Conservation (phyloP, 2,797 vertebrate species). For the Halcyon smyrnensis region DNA sequence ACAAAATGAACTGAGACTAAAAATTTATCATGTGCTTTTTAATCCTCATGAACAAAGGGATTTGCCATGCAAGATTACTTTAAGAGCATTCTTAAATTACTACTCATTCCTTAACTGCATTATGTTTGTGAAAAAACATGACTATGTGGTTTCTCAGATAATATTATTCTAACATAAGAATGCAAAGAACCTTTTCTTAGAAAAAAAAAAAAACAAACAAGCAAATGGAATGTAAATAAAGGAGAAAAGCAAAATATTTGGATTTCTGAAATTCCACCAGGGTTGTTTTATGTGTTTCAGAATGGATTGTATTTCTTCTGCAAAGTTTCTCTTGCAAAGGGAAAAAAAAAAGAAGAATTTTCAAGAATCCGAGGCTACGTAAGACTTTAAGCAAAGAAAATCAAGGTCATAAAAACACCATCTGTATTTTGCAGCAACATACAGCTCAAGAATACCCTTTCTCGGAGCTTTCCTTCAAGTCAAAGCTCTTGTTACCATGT, state of each 20-base stretch:
- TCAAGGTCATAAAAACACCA: background rate
- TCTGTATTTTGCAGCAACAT: background rate
- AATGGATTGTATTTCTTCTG: background rate
- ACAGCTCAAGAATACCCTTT: background rate
- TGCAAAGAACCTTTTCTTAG: background rate
- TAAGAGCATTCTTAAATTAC: slow-evolving; percentile 25
- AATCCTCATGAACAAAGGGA: slow-evolving; percentile 42
- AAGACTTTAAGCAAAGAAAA: background rate
- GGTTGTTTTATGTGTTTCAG: background rate
- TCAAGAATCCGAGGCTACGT: background rate
- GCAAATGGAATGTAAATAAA: slow-evolving; percentile 49
- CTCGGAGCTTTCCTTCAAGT: background rate
- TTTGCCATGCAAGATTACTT: slow-evolving; percentile 32
- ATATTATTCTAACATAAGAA: slow-evolving; percentile 2
- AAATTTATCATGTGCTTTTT: background rate
- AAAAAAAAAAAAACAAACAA: background rate
- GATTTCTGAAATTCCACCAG: slow-evolving; percentile 15
- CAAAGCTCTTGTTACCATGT: background rate
- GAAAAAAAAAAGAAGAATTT: background rate
- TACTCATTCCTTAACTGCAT: background rate
- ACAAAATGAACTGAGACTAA: background rate
- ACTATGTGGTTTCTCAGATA: slow-evolving; percentile 23
- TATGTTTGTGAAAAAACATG: slow-evolving; percentile 19
- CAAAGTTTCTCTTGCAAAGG: background rate
- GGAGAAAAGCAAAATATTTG: slow-evolving; percentile 38